Evolutionary conservation across 2,888 invertebrate species (phyloP), one percentile per base, ranked within the genome.

Genomic region (Blera fallax): DNA sequence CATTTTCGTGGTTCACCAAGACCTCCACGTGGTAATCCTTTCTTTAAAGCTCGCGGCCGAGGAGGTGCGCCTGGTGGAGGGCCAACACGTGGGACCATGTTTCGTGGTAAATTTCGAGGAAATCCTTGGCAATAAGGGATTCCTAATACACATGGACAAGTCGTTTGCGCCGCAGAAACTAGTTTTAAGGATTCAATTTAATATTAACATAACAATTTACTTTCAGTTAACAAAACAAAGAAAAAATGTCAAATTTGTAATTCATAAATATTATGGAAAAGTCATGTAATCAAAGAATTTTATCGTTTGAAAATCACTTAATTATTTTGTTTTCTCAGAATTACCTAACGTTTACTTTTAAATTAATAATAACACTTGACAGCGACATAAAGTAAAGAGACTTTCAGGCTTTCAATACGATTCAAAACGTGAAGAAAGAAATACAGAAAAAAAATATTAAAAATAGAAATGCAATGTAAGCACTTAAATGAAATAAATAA

Each of bases 31-130:
- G 83, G 83, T 3, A 85, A 80, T 77, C 85, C 85, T 0, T 85
- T 85, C 27, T 85, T 70, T 16, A 70, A 58, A 72, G 43, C 52
- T 62, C 80, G 85, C 5, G 76, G 80, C 8, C 79, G 88, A 4
- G 88, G 90, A 8, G 88, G 89, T 3, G 87, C 88, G 6, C 89
- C 87, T 11, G 87, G 89, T 29, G 90, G 88, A n/a, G 89, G 89
- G 45, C 87, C 87, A 69, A 88, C 84, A 4, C 78, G 85, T 2
- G 76, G 74, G 27, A 87, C 78, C 32, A 69, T 85, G 40, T 90
- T 89, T 78, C 90, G 91, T 58, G 91, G 90, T 65, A 90, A 90
- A 84, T 92, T 91, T 89, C 90, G 92, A 87, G 92, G 91, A 34
- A 89, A 89, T 34, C 60, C 67, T 37, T 85, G 85, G 85, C 80